Evolutionary conservation across 2,113 vertebrate species (phyloP), one percentile per base, ranked within the genome.

Genomic region (Misgurnus mizolepis): DNA sequence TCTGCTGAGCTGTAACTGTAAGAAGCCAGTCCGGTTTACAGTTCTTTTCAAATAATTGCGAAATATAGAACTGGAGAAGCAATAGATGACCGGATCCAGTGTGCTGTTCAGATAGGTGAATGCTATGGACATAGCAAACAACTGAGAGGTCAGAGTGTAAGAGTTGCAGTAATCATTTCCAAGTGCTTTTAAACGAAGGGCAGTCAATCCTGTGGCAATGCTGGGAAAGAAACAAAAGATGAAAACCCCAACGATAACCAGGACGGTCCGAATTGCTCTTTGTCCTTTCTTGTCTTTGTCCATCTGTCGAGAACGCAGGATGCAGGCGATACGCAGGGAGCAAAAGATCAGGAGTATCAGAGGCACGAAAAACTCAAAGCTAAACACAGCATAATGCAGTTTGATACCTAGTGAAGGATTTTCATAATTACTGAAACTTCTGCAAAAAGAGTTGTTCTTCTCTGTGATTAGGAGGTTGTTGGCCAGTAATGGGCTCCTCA

Each of bases 1-100:
- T 27, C 69, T 58, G 43, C 65, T 78, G 61, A 71, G 64, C 15
- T 76, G 58, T 22, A 83, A 45, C 7, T 82, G 2, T 18, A 64
- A 9, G 2, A 83, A 2, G 34, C 83, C 70, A 68, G 61, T 10
- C 22, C 14, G 47, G 47, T 76, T 87, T 17, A 90, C 2, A 0
- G 80, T 66, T 5, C n/a, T 81, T 60, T 66, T 90, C 10, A 94
- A 86, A 0, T 84, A 86, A 66, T 86, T 89, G 53, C 88, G 87
- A 78, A 94, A 94, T 80, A 91, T 84, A 47, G 90, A 88, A 85
- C 93, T 94, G 82, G 92, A 93, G 83, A 93, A 93, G 81, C 91
- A 72, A 67, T 93, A 93, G 80, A 94, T 81, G 41, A 93, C 5
- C 0, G 93, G 93, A 65, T 94, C 93, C 76, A 94, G 81, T 1